phyloP scores from a whole-genome alignment of 1,140 invertebrate genomes.

The Coelopa frigida region DNA sequence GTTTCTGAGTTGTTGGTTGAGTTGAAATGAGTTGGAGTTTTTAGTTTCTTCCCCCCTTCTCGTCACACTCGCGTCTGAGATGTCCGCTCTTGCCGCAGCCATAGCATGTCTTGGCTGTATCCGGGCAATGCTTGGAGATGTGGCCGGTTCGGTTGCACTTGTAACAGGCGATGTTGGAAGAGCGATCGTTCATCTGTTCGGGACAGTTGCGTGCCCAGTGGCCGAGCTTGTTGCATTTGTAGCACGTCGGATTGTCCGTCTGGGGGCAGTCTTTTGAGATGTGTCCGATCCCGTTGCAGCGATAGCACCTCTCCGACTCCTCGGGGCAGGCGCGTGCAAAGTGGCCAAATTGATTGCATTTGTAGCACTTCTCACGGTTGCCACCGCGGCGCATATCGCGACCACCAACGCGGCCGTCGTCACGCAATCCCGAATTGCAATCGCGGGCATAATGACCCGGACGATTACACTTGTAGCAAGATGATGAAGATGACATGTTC shows the following conservation, averaged over 20 bases:
- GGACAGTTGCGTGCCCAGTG: constrained; percentile 83
- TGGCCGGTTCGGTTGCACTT: constrained; percentile 84
- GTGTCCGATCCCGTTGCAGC: constrained; percentile 70
- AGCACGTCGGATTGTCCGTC: constrained; percentile 72
- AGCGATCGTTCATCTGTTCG: constrained; percentile 50
- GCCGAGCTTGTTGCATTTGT: constrained; percentile 81
- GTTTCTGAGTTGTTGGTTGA: no score
- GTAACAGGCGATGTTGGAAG: constrained; percentile 63
- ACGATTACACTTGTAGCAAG: constrained; percentile 85
- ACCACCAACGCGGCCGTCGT: constrained; percentile 46
- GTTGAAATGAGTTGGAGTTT: no score
- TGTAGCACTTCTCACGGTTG: constrained; percentile 81
- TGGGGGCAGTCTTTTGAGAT: constrained; percentile 85
- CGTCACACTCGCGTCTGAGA: constrained; percentile 82
- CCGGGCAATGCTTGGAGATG: constrained; percentile 81
- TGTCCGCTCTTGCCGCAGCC: constrained; percentile 82
- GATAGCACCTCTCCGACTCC: constrained; percentile 76
- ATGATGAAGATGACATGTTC: constrained; percentile 64
- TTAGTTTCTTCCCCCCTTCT: constrained; percentile 51
- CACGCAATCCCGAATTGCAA: constrained; percentile 62
- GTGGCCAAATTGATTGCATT: constrained; percentile 89
- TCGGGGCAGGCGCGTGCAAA: constrained; percentile 89
- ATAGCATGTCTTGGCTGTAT: constrained; percentile 79
- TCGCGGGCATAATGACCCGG: constrained; percentile 80
- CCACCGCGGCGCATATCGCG: constrained; percentile 44